Evolutionary conservation across 2,888 invertebrate species (phyloP).

Genomic region (Athripsodes cinereus): DNA sequence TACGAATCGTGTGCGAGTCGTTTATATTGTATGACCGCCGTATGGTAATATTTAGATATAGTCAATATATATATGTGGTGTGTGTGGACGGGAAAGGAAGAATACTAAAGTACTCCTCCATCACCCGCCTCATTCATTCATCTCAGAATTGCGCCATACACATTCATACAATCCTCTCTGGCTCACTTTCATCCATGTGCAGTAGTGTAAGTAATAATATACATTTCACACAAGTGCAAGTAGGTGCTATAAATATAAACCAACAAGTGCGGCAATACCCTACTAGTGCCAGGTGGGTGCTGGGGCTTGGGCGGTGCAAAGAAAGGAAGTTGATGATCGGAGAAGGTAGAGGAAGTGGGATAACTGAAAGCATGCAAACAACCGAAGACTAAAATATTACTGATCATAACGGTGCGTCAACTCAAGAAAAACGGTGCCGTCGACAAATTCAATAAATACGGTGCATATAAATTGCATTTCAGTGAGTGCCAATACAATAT

Average conservation of each 20-base stretch:
- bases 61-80: not conserved
- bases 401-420: conserved; percentile 51
- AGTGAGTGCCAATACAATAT: conserved; percentile 51
- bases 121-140: conserved; percentile 37
- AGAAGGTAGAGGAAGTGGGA: conserved; percentile 30
- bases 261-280: conserved; percentile 34
- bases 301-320: conserved; percentile 7
- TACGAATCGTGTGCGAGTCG: conserved; percentile 17
- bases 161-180: conserved; percentile 8
- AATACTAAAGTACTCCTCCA: conserved; percentile 31
- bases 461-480: conserved; percentile 53
- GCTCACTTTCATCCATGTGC: conserved; percentile 1
- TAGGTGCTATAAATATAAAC: conserved; percentile 23
- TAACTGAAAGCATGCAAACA: conserved; percentile 49
- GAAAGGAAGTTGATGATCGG: conserved; percentile 34
- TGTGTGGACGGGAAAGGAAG: not conserved
- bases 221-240: conserved; percentile 15
- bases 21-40: conserved; percentile 19
- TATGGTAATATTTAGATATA: conserved; percentile 10
- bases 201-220: not conserved
- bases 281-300: conserved; percentile 39
- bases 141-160: conserved; percentile 6
- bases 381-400: conserved; percentile 43
- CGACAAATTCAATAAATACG: conserved; percentile 40
- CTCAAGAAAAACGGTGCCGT: conserved; percentile 52